phyloP scores from a whole-genome alignment of 2,113 vertebrate genomes.

The Notiomystis cincta region DNA sequence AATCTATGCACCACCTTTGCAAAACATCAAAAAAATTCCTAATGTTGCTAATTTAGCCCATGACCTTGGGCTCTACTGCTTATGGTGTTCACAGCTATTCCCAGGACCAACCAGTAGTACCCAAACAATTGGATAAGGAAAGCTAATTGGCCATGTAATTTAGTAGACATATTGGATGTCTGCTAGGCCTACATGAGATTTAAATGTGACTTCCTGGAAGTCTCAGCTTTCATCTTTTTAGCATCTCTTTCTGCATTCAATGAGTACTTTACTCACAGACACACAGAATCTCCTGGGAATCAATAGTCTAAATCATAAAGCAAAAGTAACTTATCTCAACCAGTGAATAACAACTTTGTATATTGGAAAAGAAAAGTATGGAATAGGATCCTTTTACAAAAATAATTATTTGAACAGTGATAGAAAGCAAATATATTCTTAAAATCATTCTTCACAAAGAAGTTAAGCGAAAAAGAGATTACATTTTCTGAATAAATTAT shows the following conservation, averaged over 20 bases:
- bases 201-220: background rate
- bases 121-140: background rate
- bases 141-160: background rate
- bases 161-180: background rate
- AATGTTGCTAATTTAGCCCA: background rate
- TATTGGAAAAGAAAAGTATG: background rate
- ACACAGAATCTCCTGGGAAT: background rate
- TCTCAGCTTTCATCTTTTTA: background rate
- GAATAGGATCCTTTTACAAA: background rate
- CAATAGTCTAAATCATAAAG: background rate
- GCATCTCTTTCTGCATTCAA: background rate
- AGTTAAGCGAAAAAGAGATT: background rate
- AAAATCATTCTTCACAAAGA: background rate
- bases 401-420: background rate
- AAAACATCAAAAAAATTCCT: background rate
- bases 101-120: background rate
- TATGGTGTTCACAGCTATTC: background rate
- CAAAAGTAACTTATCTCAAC: background rate
- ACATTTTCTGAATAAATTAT: background rate
- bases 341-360: background rate
- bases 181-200: background rate
- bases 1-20: background rate
- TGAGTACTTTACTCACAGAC: background rate
- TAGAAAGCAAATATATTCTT: background rate
- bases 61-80: background rate